These are phyloP conservation scores for Hydriomena furcata DNA, from an alignment of 2,888 invertebrate species.

Conservation along the genomic window DNA sequence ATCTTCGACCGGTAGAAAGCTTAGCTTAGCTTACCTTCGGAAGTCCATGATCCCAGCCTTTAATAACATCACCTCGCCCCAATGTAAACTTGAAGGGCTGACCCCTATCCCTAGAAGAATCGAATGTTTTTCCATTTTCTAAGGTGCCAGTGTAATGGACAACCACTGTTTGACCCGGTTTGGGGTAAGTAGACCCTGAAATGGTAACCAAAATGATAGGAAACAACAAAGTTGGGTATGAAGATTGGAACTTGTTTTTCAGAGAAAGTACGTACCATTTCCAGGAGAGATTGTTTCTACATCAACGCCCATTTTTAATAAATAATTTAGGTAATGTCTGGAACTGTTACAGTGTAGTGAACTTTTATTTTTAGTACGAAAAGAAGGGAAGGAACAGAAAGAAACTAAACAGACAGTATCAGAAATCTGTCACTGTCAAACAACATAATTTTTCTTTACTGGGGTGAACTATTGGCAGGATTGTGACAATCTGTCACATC, in stretches of 20 bases:
- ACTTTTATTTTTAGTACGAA: not conserved
- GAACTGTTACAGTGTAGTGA: not conserved
- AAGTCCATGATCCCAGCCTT: conserved; percentile 98
- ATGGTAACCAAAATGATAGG: conserved; percentile 28
- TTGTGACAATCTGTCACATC: too few species aligned
- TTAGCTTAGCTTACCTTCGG: conserved; percentile 87
- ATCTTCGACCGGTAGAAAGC: too few species aligned
- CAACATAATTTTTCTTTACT: too few species aligned
- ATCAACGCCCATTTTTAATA: conserved; percentile 66
- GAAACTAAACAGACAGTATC: too few species aligned
- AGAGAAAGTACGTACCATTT: conserved; percentile 52
- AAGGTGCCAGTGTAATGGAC: conserved; percentile 98
- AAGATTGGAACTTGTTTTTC: not conserved
- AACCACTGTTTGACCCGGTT: conserved; percentile 96
- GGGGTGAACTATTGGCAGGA: too few species aligned
- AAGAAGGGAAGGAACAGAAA: too few species aligned
- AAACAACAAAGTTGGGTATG: conserved; percentile 1
- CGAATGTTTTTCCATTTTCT: conserved; percentile 95
- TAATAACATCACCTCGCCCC: conserved; percentile 98
- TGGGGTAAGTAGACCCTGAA: conserved; percentile 94
- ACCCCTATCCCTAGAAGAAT: conserved; percentile 97
- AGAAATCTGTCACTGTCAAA: too few species aligned
- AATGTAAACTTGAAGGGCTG: conserved; percentile 97
- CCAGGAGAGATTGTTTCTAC: conserved; percentile 71
- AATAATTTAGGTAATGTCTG: not conserved